A percentile compares a stretch with the other conserved stretches of the same genome.
Conservation (phyloP, 1,140 invertebrate species). For the Stegodyphus dumicola region DNA sequence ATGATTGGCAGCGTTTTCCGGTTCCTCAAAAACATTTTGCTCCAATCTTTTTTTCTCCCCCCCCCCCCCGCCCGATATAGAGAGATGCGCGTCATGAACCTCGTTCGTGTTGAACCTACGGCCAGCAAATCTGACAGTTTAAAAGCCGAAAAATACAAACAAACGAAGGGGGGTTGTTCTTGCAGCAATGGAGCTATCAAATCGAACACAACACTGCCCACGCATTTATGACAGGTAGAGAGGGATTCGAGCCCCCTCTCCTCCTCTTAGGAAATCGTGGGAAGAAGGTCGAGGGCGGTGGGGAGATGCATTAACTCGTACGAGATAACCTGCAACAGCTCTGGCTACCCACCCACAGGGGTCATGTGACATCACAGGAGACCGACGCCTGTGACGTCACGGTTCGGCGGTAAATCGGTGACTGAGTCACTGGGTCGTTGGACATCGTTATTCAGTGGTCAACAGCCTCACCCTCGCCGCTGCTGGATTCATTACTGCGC, state of each 20-base stretch:
- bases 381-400: constrained; percentile 49
- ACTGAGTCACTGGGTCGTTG: constrained; percentile 59
- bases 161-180: no score
- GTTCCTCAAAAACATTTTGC: no score
- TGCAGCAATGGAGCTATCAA: no score
- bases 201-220: not conserved
- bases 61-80: no score
- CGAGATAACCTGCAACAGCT: not conserved
- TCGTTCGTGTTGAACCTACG: no score
- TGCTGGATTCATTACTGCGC: no score
- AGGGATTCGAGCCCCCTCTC: no score
- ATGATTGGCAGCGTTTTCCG: no score
- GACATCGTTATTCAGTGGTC: constrained; percentile 38
- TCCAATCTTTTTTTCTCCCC: no score
- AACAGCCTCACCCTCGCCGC: constrained; percentile 6
- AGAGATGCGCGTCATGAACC: no score
- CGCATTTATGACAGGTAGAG: not conserved
- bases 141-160: no score
- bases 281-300: not conserved
- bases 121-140: no score
- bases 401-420: constrained; percentile 47
- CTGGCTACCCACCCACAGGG: constrained; percentile 27
- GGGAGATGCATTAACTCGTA: not conserved
- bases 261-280: not conserved
- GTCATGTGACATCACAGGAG: constrained; percentile 51